Conservation (phyloP, 2,113 vertebrate genomes). For the Chaetops frenatus region DNA sequence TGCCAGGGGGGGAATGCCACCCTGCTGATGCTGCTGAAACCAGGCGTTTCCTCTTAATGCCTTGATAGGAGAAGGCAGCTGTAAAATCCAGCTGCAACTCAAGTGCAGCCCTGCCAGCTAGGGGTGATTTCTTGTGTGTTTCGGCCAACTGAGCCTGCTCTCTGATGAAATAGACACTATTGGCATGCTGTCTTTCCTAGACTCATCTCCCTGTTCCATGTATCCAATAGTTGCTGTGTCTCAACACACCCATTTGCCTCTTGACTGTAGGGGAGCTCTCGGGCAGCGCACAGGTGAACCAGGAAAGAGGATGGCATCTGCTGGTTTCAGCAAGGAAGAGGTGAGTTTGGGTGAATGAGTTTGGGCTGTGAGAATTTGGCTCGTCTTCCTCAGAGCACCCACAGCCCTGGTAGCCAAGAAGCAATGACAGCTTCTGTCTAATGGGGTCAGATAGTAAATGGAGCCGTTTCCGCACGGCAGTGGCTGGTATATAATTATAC, state of each 20-base stretch:
- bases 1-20: background rate
- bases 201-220: background rate
- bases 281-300: background rate
- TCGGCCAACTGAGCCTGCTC: background rate
- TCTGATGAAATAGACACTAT: background rate
- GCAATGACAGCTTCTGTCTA: slow-evolving; percentile 3
- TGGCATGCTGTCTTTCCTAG: background rate
- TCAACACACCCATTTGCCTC: background rate
- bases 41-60: background rate
- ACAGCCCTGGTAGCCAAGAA: background rate
- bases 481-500: slow-evolving; percentile 47
- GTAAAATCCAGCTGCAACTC: background rate
- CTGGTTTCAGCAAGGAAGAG: background rate
- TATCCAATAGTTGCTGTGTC: background rate
- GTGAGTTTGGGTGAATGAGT: background rate
- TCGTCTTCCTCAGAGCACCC: background rate
- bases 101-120: background rate
- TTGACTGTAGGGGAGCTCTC: background rate
- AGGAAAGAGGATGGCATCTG: background rate
- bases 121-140: background rate
- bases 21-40: background rate
- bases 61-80: background rate
- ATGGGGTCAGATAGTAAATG: slow-evolving; percentile 54
- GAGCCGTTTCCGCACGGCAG: background rate
- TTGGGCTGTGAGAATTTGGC: background rate